phyloP scores from a whole-genome alignment of 2,888 invertebrate genomes.

The Drosophila demipolita region DNA sequence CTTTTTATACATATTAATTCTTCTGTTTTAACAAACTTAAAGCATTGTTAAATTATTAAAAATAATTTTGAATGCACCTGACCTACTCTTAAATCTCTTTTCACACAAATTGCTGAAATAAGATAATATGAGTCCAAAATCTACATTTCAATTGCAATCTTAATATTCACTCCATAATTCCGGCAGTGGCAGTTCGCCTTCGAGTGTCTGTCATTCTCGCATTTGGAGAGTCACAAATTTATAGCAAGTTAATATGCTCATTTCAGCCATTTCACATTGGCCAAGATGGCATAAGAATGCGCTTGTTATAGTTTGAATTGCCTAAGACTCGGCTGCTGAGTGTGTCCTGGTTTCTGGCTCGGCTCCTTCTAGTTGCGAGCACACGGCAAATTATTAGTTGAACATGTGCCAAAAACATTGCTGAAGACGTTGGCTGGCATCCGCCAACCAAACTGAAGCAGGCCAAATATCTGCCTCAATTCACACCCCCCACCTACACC shows the following conservation, averaged over 20 bases:
- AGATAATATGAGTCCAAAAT: background rate
- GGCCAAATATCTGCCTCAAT: constrained; percentile 6
- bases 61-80: background rate
- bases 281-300: constrained; percentile 62
- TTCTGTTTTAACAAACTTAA: background rate
- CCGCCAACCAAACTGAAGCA: constrained; percentile 41
- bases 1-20: too few relatives aligned
- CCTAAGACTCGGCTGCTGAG: constrained; percentile 12
- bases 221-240: constrained; percentile 62
- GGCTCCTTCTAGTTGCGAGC: constrained; percentile 41
- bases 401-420: constrained; percentile 82
- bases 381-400: constrained; percentile 82
- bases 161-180: constrained; percentile 52
- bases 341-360: constrained; percentile 8
- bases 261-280: constrained; percentile 55
- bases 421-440: constrained; percentile 69
- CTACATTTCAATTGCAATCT: constrained; percentile 53
- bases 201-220: background rate
- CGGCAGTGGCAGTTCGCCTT: constrained; percentile 24
- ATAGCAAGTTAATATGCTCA: constrained; percentile 79
- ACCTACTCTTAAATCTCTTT: background rate
- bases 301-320: constrained; percentile 53
- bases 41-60: background rate
- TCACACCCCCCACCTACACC: background rate
- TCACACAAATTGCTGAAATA: background rate